These are phyloP conservation scores for Phoxinus dragarum DNA, from an alignment of 2,797 vertebrate species.

Conservation along the genomic window DNA sequence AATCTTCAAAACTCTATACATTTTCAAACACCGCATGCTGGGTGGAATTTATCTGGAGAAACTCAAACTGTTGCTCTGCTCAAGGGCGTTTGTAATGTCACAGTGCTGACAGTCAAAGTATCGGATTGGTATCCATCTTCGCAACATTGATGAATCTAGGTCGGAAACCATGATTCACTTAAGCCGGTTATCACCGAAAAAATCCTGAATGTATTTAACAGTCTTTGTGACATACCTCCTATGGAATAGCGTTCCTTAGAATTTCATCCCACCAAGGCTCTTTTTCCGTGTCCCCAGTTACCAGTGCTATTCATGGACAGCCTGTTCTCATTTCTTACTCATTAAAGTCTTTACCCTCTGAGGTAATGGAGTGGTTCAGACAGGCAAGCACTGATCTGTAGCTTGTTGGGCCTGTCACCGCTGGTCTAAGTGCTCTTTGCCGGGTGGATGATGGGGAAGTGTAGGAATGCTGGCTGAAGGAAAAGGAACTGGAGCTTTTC, in stretches of 20 bases:
- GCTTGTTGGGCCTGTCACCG: slow-evolving; percentile 39
- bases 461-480: not conserved
- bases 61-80: slow-evolving; percentile 2
- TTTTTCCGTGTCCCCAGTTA: slow-evolving; percentile 3
- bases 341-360: slow-evolving; percentile 26
- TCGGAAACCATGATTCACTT: not conserved
- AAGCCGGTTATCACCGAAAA: slow-evolving; percentile 19
- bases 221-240: not conserved
- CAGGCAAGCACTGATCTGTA: slow-evolving; percentile 36
- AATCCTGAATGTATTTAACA: slow-evolving; percentile 28
- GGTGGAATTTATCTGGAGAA: not conserved
- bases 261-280: slow-evolving; percentile 2
- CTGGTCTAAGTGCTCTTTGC: slow-evolving; percentile 19
- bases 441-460: not conserved
- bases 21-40: slow-evolving; percentile 20
- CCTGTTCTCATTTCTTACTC: slow-evolving; percentile 33
- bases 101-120: not conserved
- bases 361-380: slow-evolving; percentile 50
- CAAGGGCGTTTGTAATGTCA: slow-evolving; percentile 25
- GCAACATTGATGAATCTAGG: not conserved
- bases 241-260: not conserved
- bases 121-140: not conserved
- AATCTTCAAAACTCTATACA: not conserved
- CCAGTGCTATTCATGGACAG: slow-evolving; percentile 10
- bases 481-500: slow-evolving; percentile 19